Evolutionary conservation across 2,113 vertebrate species (phyloP).

Genomic region (Motacilla tschutschensis): DNA sequence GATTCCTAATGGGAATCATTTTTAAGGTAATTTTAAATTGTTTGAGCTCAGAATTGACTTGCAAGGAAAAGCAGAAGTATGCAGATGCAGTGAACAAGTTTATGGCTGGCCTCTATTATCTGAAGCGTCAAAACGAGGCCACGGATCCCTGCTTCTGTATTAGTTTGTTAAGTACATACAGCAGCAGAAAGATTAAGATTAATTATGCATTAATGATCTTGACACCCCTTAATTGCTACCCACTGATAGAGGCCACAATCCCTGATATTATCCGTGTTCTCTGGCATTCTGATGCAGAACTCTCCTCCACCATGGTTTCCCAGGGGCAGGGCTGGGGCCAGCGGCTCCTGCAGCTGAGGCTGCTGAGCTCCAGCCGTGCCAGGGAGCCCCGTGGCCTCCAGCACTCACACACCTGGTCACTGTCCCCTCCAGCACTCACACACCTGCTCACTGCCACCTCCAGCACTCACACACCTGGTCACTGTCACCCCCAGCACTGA

Average conservation of each 20-base stretch:
- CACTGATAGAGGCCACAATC: not conserved
- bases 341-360: not conserved
- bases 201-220: slow-evolving; percentile 34
- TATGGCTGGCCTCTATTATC: not conserved
- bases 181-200: slow-evolving; percentile 34
- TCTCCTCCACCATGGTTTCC: not conserved
- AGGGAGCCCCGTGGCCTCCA: not conserved
- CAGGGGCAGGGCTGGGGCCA: not conserved
- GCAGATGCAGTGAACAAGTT: not conserved
- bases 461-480: not conserved
- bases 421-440: too few species aligned
- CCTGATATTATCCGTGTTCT: not conserved
- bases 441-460: not conserved
- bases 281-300: not conserved
- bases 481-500: not conserved
- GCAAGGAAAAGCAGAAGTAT: not conserved
- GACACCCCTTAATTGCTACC: slow-evolving; percentile 36
- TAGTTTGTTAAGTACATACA: not conserved
- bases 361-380: not conserved
- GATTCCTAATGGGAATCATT: not conserved
- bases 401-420: not conserved
- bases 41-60: not conserved
- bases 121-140: not conserved
- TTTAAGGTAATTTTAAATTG: not conserved
- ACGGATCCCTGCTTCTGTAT: not conserved